A percentile compares a stretch with the other conserved stretches of the same genome.
Conservation (phyloP, 2,113 vertebrate species). For the Larimichthys polyactis region DNA sequence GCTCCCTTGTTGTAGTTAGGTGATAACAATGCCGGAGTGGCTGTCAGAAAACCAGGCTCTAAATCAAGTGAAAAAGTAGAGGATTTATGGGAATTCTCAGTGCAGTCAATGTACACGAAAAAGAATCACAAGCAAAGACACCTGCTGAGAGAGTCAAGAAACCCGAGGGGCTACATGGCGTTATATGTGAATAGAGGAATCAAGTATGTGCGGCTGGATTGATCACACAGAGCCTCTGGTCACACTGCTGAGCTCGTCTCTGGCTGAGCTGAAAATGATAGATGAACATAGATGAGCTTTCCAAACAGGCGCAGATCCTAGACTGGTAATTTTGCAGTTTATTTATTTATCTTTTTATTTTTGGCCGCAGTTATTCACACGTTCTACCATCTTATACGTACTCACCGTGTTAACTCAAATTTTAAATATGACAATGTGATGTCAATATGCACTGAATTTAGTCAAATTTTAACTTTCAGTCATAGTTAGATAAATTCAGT, state of each 20-base stretch:
- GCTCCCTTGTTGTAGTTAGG: constrained; percentile 37
- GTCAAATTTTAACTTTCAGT: too few relatives aligned
- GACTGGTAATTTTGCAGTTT: neutral
- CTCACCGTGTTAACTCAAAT: neutral
- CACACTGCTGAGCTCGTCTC: constrained; percentile 13
- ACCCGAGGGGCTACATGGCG: constrained; percentile 21
- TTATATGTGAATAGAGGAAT: constrained; percentile 35
- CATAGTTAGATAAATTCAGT: too few relatives aligned
- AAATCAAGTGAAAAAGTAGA: constrained; percentile 9
- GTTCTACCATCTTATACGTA: neutral
- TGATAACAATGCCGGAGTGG: constrained; percentile 21
- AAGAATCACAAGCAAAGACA: constrained; percentile 20
- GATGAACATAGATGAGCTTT: neutral
- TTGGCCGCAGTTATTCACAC: neutral
- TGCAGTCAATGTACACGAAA: neutral
- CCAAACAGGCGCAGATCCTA: constrained; percentile 3
- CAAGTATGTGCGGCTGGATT: constrained; percentile 39
- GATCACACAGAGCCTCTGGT: constrained; percentile 46
- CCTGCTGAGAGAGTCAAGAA: constrained; percentile 43
- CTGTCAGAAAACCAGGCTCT: constrained; percentile 12
- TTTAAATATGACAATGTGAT: neutral
- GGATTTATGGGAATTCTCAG: constrained; percentile 43
- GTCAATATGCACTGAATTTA: too few relatives aligned
- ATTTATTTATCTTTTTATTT: neutral
- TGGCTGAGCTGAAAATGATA: constrained; percentile 22